A percentile compares a stretch with the other conserved stretches of the same genome.
These are phyloP conservation scores for Conger conger DNA, from an alignment of 2,113 vertebrate genomes.

Conservation along the genomic window DNA sequence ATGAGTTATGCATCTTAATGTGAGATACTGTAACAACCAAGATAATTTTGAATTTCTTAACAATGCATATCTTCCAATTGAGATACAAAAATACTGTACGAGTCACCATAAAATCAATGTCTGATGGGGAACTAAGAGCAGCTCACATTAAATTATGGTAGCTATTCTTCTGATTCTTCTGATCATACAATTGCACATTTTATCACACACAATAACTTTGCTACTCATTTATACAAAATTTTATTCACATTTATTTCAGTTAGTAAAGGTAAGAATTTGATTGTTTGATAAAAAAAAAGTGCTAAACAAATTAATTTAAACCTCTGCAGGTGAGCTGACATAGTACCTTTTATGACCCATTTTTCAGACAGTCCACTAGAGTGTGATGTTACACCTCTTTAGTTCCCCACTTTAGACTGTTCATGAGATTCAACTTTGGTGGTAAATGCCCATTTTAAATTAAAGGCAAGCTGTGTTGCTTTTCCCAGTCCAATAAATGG, in stretches of 20 bases:
- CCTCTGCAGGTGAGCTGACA: not conserved
- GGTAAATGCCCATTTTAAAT: not conserved
- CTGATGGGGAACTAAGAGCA: no score
- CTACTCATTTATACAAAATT: no score
- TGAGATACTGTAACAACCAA: no score
- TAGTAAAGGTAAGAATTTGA: not conserved
- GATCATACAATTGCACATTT: no score
- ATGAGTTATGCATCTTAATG: no score
- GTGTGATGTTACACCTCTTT: constrained; percentile 2
- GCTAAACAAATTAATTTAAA: not conserved
- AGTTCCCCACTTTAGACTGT: not conserved
- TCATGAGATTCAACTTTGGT: not conserved
- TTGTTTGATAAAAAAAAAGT: not conserved
- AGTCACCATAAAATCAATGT: no score
- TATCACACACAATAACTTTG: no score
- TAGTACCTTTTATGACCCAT: not conserved
- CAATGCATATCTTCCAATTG: no score
- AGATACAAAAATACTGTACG: no score
- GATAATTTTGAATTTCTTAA: no score
- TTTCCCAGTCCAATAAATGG: not conserved
- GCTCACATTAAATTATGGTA: no score
- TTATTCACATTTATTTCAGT: not conserved
- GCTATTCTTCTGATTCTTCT: no score
- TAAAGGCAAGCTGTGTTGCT: not conserved
- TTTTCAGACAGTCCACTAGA: constrained; percentile 5